A percentile compares a stretch with the other conserved stretches of the same genome.
These are phyloP conservation scores for Martes martes DNA, from an alignment of 2,113 vertebrate species.

Conservation along the genomic window DNA sequence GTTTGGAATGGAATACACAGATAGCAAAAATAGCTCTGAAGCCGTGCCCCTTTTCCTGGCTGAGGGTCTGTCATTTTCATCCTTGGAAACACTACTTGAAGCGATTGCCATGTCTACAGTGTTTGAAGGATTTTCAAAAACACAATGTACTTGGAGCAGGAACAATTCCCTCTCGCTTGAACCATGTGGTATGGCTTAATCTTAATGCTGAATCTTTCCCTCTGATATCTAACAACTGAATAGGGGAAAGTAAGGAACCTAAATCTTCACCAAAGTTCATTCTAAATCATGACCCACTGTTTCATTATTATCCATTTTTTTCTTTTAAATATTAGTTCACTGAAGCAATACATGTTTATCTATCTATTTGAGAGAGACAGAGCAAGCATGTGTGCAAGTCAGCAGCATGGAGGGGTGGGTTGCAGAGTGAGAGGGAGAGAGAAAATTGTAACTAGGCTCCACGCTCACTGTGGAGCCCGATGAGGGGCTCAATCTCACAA, in stretches of 20 bases:
- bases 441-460: neutral
- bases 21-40: slow-evolving; percentile 56
- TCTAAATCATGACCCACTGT: neutral
- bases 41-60: slow-evolving; percentile 52
- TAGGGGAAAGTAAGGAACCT: neutral
- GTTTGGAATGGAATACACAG: slow-evolving; percentile 43
- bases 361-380: neutral
- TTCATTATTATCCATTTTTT: neutral
- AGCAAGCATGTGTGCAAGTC: neutral
- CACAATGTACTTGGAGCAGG: slow-evolving; percentile 15
- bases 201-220: neutral
- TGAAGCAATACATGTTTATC: neutral
- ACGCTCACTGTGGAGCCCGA: accelerated
- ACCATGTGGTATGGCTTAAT: neutral
- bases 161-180: neutral
- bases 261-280: neutral
- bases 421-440: neutral
- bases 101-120: slow-evolving; percentile 44
- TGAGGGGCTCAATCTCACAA: neutral
- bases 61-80: slow-evolving; percentile 74
- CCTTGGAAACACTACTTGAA: slow-evolving; percentile 70
- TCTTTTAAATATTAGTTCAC: neutral
- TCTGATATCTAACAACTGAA: neutral
- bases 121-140: slow-evolving; percentile 51
- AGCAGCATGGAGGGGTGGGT: accelerated